phyloP scores from a whole-genome alignment of 1,140 invertebrate species.

The Drosophila parvula region DNA sequence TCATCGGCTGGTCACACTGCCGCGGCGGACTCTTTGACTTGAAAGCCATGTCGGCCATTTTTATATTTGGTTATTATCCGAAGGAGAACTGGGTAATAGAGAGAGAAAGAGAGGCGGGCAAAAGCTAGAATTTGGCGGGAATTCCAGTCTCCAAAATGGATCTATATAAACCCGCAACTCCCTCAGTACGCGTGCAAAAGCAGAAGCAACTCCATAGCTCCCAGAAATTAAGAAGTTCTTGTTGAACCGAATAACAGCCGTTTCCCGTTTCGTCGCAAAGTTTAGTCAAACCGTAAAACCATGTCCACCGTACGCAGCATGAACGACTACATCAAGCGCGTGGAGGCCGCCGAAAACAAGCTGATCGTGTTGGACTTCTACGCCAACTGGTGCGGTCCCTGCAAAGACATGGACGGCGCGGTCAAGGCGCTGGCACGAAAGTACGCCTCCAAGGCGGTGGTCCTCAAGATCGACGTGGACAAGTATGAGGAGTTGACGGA shows the following conservation, averaged over 20 bases:
- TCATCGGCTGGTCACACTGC: neutral
- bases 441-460: conserved; percentile 44
- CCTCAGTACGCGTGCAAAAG: neutral
- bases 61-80: neutral
- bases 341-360: conserved; percentile 85
- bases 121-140: conserved; percentile 25
- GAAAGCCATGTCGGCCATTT: conserved; percentile 5
- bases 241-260: no score
- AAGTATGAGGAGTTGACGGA: conserved; percentile 50
- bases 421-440: conserved; percentile 49
- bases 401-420: conserved; percentile 86
- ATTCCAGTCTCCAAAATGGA: conserved; percentile 19
- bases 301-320: conserved; percentile 48
- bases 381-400: conserved; percentile 86
- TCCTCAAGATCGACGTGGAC: conserved; percentile 64
- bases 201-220: neutral
- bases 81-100: neutral
- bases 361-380: conserved; percentile 87
- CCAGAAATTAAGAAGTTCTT: neutral
- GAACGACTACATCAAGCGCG: conserved; percentile 56
- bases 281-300: neutral
- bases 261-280: neutral
- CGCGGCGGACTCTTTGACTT: neutral
- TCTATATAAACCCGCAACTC: neutral
- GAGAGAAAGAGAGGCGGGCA: conserved; percentile 1